A percentile compares a stretch with the other conserved stretches of the same genome.
These are phyloP conservation scores for Alosa sapidissima DNA, from an alignment of 2,797 vertebrate genomes.

Conservation along the genomic window DNA sequence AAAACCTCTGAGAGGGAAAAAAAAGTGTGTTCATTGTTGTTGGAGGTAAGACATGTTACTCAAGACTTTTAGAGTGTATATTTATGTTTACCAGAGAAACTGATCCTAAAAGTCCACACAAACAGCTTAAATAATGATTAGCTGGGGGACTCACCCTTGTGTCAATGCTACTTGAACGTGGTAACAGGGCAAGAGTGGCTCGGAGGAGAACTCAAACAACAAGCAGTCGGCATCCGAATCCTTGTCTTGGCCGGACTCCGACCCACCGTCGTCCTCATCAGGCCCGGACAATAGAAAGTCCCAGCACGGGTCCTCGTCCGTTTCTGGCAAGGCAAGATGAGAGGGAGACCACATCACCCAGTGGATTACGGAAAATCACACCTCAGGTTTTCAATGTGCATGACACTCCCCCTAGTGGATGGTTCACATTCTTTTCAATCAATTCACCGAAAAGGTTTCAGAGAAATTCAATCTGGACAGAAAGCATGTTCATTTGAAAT, in stretches of 20 bases:
- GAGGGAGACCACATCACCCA: background rate
- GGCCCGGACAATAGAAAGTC: constrained; percentile 88
- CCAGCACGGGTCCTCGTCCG: constrained; percentile 85
- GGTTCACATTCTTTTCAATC: background rate
- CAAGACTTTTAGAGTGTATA: background rate
- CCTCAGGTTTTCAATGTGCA: background rate
- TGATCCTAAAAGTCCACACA: background rate
- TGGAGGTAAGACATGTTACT: background rate
- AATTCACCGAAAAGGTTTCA: background rate
- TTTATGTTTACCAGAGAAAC: background rate
- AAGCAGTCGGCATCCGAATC: constrained; percentile 87
- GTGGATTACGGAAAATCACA: background rate
- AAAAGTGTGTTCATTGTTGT: background rate
- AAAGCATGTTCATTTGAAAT: background rate
- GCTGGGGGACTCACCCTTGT: constrained; percentile 84
- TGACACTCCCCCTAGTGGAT: constrained; percentile 2
- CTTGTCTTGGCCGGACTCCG: constrained; percentile 73
- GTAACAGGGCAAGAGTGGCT: constrained; percentile 91
- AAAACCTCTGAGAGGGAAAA: background rate
- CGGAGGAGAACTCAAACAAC: constrained; percentile 94
- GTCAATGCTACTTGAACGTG: constrained; percentile 93
- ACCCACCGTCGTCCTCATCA: constrained; percentile 78
- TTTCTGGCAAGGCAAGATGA: constrained; percentile 74
- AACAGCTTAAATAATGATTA: background rate
- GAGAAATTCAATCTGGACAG: background rate